Evolutionary conservation across 2,888 invertebrate genomes (phyloP), one percentile per base, ranked within the genome.

Genomic region (Mamestra brassicae): DNA sequence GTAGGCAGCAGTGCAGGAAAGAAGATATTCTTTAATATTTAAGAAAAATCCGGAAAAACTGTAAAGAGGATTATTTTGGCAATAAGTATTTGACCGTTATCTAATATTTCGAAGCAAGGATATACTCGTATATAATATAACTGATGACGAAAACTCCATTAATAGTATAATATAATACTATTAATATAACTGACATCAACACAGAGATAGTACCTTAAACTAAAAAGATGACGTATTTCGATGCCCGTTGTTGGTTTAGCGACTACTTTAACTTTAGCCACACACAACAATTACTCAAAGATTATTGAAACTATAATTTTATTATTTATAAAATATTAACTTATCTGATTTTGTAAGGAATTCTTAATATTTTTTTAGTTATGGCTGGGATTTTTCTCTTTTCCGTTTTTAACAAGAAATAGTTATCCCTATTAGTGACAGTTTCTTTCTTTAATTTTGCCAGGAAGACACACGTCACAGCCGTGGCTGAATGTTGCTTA

Each of bases 401-500:
- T 50, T 47, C 36, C 15, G n/a, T 15, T 11, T 34, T 0, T 17
- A 34, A 11, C 17, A 50, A 58, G 6, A 55, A 55, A 6, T 36
- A 55, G 17, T 47, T 13, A 34, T 64, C 17, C 5, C n/a, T 11
- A 66, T 73, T 70, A 73, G 13, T 58, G 17, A 45, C 54, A 67
- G 36, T 57, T 50, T 34, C 10, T 34, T 58, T 83, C 75, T 75
- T 74, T 65, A 45, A 62, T 60, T 81, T 76, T 81, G 36, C 69
- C 57, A 71, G 71, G 74, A 84, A 83, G 63, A 57, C 81, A 68
- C 52, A 88, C 85, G 87, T 88, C 88, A 88, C 70, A 52, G 34
- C 73, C 8, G 67, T 73, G 80, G 71, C 66, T 64, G 80, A 74
- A 77, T 83, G 63, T 26, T 73, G 85, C 86, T 86, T 90, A 95